phyloP scores from a whole-genome alignment of 2,113 vertebrate genomes.

The Petrocephalus zakoni region DNA sequence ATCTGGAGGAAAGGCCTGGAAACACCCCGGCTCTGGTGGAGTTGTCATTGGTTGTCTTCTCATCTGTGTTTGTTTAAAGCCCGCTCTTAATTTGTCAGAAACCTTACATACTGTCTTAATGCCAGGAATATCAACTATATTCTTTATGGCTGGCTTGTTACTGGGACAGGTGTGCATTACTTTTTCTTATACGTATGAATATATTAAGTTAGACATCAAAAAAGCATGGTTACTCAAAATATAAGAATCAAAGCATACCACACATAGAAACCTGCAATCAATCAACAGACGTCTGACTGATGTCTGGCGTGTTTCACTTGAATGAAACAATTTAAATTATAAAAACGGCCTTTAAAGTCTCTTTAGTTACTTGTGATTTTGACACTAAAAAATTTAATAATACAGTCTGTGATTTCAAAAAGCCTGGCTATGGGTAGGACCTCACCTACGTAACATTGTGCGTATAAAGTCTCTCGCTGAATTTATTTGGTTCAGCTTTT shows the following conservation, averaged over 20 bases:
- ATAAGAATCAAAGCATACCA: background rate
- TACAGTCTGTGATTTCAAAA: background rate
- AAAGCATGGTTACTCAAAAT: background rate
- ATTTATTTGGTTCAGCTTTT: background rate
- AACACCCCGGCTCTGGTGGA: background rate
- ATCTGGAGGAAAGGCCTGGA: conserved; percentile 14
- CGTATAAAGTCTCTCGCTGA: background rate
- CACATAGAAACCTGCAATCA: background rate
- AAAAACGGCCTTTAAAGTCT: background rate
- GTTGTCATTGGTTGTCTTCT: background rate
- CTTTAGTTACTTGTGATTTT: background rate
- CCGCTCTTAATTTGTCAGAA: background rate
- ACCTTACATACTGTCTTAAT: background rate
- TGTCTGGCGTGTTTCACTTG: background rate
- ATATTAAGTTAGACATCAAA: background rate
- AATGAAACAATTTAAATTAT: background rate
- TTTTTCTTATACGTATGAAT: background rate
- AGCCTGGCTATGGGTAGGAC: background rate
- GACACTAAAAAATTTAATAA: background rate
- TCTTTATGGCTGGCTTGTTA: background rate
- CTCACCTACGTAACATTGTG: background rate
- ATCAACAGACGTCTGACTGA: background rate
- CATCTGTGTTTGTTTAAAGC: background rate
- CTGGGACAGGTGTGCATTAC: background rate
- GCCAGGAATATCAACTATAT: background rate